Evolutionary conservation across 2,113 vertebrate genomes (phyloP).

Genomic region (Saccopteryx bilineata): DNA sequence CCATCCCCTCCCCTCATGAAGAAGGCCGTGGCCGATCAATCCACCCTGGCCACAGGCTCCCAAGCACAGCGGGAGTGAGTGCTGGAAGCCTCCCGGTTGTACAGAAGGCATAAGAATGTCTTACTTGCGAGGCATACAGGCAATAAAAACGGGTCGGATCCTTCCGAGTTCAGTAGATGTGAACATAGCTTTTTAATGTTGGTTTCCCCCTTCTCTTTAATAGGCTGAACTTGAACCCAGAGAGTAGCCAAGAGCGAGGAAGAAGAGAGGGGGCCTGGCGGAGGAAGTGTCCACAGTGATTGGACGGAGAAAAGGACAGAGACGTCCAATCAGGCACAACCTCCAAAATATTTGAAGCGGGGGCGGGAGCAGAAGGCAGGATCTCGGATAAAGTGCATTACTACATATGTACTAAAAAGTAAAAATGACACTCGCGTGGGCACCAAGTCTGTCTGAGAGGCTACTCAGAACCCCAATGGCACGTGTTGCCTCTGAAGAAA

Average conservation of each 20-base stretch:
- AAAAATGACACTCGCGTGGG: background rate
- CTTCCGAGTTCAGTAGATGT: background rate
- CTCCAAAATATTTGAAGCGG: background rate
- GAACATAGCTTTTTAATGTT: background rate
- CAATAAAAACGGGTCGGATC: background rate
- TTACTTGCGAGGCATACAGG: background rate
- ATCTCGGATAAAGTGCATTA: background rate
- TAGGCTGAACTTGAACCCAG: background rate
- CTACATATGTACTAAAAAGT: background rate
- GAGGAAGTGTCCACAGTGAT: background rate
- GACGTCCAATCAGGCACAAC: background rate
- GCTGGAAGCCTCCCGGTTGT: background rate
- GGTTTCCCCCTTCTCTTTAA: constrained; percentile 6
- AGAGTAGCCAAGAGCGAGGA: background rate
- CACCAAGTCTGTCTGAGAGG: background rate
- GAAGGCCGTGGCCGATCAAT: background rate
- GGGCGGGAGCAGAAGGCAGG: background rate
- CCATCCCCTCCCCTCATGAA: background rate
- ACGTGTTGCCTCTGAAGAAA: background rate
- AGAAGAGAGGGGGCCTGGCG: background rate
- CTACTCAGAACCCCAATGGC: background rate
- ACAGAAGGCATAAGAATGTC: background rate
- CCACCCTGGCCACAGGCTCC: background rate
- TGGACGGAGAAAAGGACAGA: background rate
- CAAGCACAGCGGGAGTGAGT: background rate